Percentiles rank a stretch among this genome's conserved stretches.
These are phyloP conservation scores for Escarpia spicata DNA, from an alignment of 2,888 invertebrate genomes.

Conservation along the genomic window DNA sequence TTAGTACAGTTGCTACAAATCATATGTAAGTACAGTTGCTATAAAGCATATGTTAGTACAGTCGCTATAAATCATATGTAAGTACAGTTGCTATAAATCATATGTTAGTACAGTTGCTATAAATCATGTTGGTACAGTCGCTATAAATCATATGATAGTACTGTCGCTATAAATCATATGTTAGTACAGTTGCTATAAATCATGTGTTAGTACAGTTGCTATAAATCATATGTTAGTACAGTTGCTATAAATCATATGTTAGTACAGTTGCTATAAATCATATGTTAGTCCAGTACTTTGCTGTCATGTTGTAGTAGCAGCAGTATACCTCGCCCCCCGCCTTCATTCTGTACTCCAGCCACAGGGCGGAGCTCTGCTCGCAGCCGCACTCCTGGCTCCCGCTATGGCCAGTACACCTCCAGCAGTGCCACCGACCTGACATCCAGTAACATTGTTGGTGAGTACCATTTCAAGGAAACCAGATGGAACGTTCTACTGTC, in stretches of 20 bases:
- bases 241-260: background rate
- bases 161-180: too few species aligned
- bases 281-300: background rate
- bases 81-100: too few species aligned
- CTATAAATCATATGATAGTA: too few species aligned
- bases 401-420: background rate
- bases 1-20: too few species aligned
- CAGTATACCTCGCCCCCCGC: background rate
- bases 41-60: too few species aligned
- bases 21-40: too few species aligned
- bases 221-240: too few species aligned
- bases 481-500: background rate
- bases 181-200: too few species aligned
- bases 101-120: too few species aligned
- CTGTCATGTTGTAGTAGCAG: background rate
- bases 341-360: constrained; percentile 10
- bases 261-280: background rate
- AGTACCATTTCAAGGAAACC: background rate
- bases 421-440: background rate
- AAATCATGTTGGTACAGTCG: too few species aligned
- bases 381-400: background rate
- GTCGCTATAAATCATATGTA: too few species aligned
- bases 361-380: background rate
- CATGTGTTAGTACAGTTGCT: too few species aligned
- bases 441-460: background rate